A percentile compares a stretch with the other conserved stretches of the same genome.
These are phyloP conservation scores for Thomomys bottae DNA, from an alignment of 2,113 vertebrate species.

Conservation along the genomic window DNA sequence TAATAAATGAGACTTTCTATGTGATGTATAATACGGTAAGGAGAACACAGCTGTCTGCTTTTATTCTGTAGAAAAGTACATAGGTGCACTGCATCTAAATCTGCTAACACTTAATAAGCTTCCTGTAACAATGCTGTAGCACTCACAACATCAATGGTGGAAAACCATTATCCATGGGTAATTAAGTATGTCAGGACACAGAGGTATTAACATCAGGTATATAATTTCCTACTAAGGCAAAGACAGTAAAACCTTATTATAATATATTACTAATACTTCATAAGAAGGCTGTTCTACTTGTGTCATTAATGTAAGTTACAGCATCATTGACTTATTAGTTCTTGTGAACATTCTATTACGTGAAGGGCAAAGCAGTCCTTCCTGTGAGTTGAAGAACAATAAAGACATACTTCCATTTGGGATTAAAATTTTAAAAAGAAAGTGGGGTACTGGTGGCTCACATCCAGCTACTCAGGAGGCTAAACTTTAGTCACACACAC, in stretches of 20 bases:
- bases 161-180: constrained; percentile 87
- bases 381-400: not conserved
- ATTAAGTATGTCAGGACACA: constrained; percentile 87
- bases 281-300: constrained; percentile 72
- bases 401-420: constrained; percentile 46
- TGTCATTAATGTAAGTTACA: constrained; percentile 65
- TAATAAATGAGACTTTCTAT: constrained; percentile 83
- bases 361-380: constrained; percentile 53
- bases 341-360: not conserved
- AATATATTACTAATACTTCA: constrained; percentile 82
- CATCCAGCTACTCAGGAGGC: too few species aligned
- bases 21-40: constrained; percentile 86
- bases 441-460: too few species aligned
- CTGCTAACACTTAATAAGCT: constrained; percentile 83
- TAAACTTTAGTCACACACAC: too few species aligned
- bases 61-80: constrained; percentile 73
- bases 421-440: constrained; percentile 40
- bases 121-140: constrained; percentile 74
- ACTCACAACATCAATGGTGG: constrained; percentile 72
- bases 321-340: constrained; percentile 49
- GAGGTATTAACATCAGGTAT: constrained; percentile 84
- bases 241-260: constrained; percentile 81
- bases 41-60: constrained; percentile 88
- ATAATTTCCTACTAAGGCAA: constrained; percentile 82
- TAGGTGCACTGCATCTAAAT: constrained; percentile 83